A percentile compares a stretch with the other conserved stretches of the same genome.
phyloP scores from a whole-genome alignment of 2,888 invertebrate genomes.

The Coecobrya sp. region DNA sequence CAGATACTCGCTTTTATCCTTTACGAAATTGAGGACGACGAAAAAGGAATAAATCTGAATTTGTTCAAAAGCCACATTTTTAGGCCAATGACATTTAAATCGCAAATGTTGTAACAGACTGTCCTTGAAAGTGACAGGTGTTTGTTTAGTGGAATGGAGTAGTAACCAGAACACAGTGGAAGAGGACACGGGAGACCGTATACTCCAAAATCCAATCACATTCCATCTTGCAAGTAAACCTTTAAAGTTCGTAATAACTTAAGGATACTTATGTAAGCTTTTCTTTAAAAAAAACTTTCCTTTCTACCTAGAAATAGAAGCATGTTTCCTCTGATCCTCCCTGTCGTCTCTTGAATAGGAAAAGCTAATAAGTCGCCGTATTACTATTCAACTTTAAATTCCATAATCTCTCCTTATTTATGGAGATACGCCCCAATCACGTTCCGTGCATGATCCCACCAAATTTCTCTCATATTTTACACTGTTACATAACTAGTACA shows the following conservation, averaged over 20 bases:
- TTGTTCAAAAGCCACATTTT: background rate
- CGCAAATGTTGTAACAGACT: background rate
- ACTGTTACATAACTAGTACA: background rate
- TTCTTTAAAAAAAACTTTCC: background rate
- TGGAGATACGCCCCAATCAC: background rate
- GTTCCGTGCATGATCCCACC: background rate
- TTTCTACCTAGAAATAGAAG: background rate
- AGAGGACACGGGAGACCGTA: background rate
- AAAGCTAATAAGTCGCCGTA: slow-evolving; percentile 38
- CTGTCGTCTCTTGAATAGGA: slow-evolving; percentile 9
- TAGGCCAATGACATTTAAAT: background rate
- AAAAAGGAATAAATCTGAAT: too few species aligned
- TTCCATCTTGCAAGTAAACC: background rate
- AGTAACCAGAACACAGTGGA: background rate
- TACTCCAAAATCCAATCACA: slow-evolving; percentile 7
- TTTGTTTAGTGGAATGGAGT: background rate
- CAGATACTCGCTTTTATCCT: too few species aligned
- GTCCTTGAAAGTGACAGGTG: slow-evolving; percentile 11
- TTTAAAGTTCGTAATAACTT: background rate
- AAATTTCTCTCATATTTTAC: background rate
- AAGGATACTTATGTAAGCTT: background rate
- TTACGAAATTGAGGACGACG: too few species aligned
- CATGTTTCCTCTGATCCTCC: background rate
- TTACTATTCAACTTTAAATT: slow-evolving; percentile 24
- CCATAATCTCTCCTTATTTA: slow-evolving; percentile 1